These are phyloP conservation scores for Drosophila melanogaster DNA, from an alignment of 1,140 invertebrate genomes.

Conservation along the genomic window DNA sequence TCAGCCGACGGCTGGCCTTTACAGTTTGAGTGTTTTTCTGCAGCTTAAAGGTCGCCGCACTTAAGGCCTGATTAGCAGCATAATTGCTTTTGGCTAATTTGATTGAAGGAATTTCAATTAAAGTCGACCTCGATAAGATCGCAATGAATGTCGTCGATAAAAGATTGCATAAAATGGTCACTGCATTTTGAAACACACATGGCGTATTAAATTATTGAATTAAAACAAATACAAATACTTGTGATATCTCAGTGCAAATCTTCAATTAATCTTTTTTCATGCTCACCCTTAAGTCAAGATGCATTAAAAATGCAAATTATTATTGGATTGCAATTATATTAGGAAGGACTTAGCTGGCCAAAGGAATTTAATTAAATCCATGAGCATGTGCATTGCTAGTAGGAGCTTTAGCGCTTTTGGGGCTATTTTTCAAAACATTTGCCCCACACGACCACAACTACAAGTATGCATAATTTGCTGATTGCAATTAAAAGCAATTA, in stretches of 20 bases:
- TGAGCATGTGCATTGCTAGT: background rate
- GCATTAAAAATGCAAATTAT: background rate
- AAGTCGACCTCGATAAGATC: slow-evolving; percentile 39
- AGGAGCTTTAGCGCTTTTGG: background rate
- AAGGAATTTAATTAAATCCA: background rate
- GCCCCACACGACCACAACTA: slow-evolving; percentile 26
- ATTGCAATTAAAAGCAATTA: slow-evolving; percentile 83
- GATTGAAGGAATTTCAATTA: slow-evolving; percentile 58
- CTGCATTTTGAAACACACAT: background rate
- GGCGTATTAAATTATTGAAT: background rate
- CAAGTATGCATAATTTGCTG: slow-evolving; percentile 78
- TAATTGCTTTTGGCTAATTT: slow-evolving; percentile 60
- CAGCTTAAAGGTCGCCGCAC: slow-evolving; percentile 25
- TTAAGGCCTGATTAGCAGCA: slow-evolving; percentile 63
- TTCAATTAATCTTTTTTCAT: background rate
- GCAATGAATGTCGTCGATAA: slow-evolving; percentile 21
- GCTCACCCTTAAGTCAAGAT: background rate
- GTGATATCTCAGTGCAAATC: no score
- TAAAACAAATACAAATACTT: background rate
- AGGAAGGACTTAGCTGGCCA: background rate
- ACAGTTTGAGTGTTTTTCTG: slow-evolving; percentile 38
- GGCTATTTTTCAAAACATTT: slow-evolving; percentile 1
- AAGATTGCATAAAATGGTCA: background rate
- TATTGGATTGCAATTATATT: background rate
- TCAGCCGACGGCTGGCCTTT: slow-evolving; percentile 24